phyloP scores from a whole-genome alignment of 2,888 invertebrate genomes.

The Melanostoma mellinum region DNA sequence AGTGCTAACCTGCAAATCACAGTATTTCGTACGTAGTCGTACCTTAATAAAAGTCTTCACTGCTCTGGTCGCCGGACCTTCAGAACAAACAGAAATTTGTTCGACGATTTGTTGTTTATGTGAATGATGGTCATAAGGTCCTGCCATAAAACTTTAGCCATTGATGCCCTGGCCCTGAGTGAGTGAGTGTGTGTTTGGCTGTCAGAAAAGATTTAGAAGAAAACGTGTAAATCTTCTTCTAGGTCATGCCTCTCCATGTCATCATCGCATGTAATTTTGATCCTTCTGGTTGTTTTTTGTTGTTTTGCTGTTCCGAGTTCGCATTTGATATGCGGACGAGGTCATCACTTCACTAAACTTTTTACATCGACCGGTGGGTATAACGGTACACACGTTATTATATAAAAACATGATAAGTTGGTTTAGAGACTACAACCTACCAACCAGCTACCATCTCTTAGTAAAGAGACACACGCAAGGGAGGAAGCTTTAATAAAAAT shows the following conservation, averaged over 20 bases:
- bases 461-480: conserved; percentile 2
- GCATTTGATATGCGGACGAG: conserved; percentile 66
- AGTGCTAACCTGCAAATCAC: conserved; percentile 58
- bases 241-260: conserved; percentile 62
- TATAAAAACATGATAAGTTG: conserved; percentile 35
- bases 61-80: conserved; percentile 6
- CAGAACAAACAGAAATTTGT: conserved; percentile 50
- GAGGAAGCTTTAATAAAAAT: conserved; percentile 59
- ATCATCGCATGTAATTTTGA: conserved; percentile 65
- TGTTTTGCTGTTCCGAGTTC: conserved; percentile 27
- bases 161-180: conserved; percentile 12
- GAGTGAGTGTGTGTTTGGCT: neutral
- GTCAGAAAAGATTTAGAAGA: neutral
- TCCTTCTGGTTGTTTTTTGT: conserved; percentile 35
- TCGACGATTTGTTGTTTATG: conserved; percentile 65
- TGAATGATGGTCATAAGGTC: conserved; percentile 58
- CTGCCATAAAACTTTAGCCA: conserved; percentile 49
- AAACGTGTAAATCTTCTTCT: conserved; percentile 57
- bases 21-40: neutral
- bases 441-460: neutral
- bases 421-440: neutral
- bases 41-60: conserved; percentile 1
- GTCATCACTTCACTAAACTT: conserved; percentile 69
- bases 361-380: conserved; percentile 48
- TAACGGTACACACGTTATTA: conserved; percentile 17